Evolutionary conservation across 2,113 vertebrate species (phyloP), one percentile per base, ranked within the genome.

Genomic region (Castor canadensis): DNA sequence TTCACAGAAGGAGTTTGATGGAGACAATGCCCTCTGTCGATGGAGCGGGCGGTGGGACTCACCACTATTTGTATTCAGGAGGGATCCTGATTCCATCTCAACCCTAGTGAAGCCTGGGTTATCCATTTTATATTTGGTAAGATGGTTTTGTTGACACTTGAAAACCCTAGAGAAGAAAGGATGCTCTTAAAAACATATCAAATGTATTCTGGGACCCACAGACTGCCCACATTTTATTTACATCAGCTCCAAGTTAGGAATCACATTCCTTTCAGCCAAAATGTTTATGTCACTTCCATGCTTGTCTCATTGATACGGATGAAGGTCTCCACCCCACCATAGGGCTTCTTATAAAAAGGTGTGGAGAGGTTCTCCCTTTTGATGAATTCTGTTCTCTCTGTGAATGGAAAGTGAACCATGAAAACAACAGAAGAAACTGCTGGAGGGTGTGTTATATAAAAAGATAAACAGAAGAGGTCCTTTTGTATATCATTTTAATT

Each of bases 401-500:
- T 32, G 73, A 79, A 69, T 6, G 45, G 30, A n/a, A 1, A 47
- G n/a, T 9, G 35, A 93, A 45, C 35, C 15, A 32, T 17, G 7
- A 16, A 77, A 26, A 38, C 82, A 66, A 97, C 20, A 62, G 38
- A 0, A 30, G 40, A 54, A 84, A 77, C 80, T 38, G 10, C 76
- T 58, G 6, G 10, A 86, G 73, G 56, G 5, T 28, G 32, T 69
- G 45, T 77, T 58, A 40, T 43, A 72, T 40, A 30, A 89, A 93
- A 69, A 47, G 40, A 89, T 43, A 43, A 49, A 83, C 5, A 77
- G 82, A 77, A 89, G 75, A 91, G 38, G 16, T 80, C 58, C 77
- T 84, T 84, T 38, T 60, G 66, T 16, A 16, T 72, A 40, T 84
- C 30, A 88, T 76, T 95, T 91, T 89, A 96, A 94, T 80, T 94